Conservation (phyloP, 2,888 invertebrate species). For the Syrphus vitripennis region DNA sequence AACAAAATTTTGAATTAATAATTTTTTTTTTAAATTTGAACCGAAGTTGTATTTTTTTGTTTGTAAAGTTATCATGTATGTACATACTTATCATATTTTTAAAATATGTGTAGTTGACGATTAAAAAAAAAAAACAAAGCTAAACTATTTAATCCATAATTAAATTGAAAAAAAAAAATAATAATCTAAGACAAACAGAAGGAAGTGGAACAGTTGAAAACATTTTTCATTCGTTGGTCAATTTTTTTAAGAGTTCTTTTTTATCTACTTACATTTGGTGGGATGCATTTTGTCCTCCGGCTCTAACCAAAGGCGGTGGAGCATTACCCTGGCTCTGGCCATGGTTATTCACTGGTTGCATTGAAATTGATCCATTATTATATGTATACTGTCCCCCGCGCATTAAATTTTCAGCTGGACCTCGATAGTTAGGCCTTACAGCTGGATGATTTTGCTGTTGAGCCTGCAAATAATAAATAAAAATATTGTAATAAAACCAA, state of each 20-base stretch:
- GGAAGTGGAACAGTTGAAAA: constrained; percentile 67
- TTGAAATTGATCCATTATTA: constrained; percentile 78
- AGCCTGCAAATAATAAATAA: constrained; percentile 37
- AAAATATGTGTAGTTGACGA: background rate
- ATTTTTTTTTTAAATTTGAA: background rate
- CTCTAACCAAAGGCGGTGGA: constrained; percentile 84
- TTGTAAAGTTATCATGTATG: background rate
- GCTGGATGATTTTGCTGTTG: constrained; percentile 57
- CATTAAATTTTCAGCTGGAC: constrained; percentile 78
- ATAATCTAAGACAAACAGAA: constrained; percentile 51
- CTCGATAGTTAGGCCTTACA: constrained; percentile 75
- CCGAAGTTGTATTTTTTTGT: constrained; percentile 47
- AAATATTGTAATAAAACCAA: background rate
- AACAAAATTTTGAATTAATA: constrained; percentile 50
- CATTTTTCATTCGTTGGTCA: constrained; percentile 5
- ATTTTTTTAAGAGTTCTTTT: constrained; percentile 17
- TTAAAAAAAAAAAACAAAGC: background rate
- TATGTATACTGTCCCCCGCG: constrained; percentile 77
- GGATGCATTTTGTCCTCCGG: constrained; percentile 81
- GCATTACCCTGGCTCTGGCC: constrained; percentile 81
- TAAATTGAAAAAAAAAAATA: constrained; percentile 49
- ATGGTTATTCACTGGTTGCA: constrained; percentile 79
- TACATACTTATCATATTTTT: background rate
- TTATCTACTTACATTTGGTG: constrained; percentile 78
- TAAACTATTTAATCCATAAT: constrained; percentile 21